Evolutionary conservation across 2,888 invertebrate genomes (phyloP).

Genomic region (Cataglyphis cursor): DNA sequence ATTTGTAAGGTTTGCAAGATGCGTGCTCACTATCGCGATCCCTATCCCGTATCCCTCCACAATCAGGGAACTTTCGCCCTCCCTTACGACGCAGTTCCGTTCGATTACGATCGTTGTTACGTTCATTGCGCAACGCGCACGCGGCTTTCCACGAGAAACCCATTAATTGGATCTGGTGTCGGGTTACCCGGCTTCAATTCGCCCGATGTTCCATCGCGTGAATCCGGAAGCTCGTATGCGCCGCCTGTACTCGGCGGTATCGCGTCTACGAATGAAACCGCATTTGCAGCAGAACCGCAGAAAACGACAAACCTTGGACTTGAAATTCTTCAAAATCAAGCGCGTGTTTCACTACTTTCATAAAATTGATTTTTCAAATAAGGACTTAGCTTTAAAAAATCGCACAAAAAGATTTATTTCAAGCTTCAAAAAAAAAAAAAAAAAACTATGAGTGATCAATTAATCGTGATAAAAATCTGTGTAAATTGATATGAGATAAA

Average conservation of each 20-base stretch:
- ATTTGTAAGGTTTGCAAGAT: background rate
- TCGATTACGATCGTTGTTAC: slow-evolving; percentile 68
- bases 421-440: background rate
- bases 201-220: slow-evolving; percentile 49
- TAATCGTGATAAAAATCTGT: background rate
- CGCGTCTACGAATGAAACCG: slow-evolving; percentile 17
- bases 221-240: slow-evolving; percentile 61
- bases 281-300: background rate
- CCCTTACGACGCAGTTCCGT: slow-evolving; percentile 56
- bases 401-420: background rate
- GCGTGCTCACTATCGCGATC: background rate
- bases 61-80: slow-evolving; percentile 48
- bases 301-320: slow-evolving; percentile 1
- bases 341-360: background rate
- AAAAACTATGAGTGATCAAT: background rate
- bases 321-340: background rate
- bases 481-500: slow-evolving; percentile 7
- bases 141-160: slow-evolving; percentile 67
- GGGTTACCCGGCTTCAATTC: slow-evolving; percentile 68
- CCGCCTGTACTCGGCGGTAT: slow-evolving; percentile 28
- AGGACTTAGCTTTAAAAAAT: background rate
- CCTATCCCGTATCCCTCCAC: slow-evolving; percentile 15
- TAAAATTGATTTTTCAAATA: background rate
- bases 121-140: slow-evolving; percentile 58
- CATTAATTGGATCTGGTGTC: slow-evolving; percentile 75